Base-by-base conservation (phyloP, 92 coral and sea anemone species). In the Paramuricea clavata region DNA sequence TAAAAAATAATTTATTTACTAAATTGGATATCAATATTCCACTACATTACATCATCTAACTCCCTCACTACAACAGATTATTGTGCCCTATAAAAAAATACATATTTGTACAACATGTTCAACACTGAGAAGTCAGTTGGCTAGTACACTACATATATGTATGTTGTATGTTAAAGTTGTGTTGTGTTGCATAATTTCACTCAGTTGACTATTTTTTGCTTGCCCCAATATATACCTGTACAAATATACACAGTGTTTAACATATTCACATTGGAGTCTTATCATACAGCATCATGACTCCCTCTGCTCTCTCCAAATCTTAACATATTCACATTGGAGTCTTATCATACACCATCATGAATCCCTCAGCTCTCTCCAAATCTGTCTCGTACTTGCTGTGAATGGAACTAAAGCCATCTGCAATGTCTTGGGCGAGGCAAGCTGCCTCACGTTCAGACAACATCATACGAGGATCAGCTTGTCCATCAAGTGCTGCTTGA, bases 341-440 rank as follows among this genome's bases (percentile, higher is more conserved):
- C 72, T 65, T 65, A 12, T 27, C 39, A 30, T 65, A 33, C 19
- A 65, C 39, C 39, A 65, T 33, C 28, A 12, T 69, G 73, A 92
- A 95, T 35, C 80, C 91, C 56, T 94, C 96, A 12, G 98, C 98
- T 86, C 92, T 93, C 65, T 91, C 85, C 33, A 95, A 87, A 79
- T 92, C 98, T 27, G 85, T 78, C 49, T 85, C 70, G 78, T 94
- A 95, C 80, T 94, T 86, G 36, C 92, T 79, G 61, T 92, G 87
- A 74, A 94, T 62, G 76, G 82, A 86, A 74, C 93, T 97, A 81
- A 95, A 95, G 27, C 95, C 90, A 87, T 89, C 93, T 7, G 98
- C 98, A 91, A 95, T 95, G 41, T 94, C 93, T 16, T 81, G 90
- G 16, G 98, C 98, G 27, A 95, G 89, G 54, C 84, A 72, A 4